Percentiles rank a stretch among this genome's conserved stretches.
Conservation (phyloP, 64 coral and sea anemone genomes). For the Exaiptasia diaphana region DNA sequence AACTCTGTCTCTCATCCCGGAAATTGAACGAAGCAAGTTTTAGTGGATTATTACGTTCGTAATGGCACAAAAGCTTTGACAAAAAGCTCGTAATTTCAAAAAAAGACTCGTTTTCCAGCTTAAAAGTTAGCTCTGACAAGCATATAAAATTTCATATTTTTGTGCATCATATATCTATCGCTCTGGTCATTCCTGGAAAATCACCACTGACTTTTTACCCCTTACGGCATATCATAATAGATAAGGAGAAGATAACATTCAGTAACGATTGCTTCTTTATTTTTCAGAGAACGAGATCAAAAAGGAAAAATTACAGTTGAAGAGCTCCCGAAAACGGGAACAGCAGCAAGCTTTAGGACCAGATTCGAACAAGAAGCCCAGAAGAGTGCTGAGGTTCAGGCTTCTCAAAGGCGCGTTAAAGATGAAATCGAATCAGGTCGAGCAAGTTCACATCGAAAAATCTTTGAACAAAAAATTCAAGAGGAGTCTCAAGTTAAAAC, state of each 20-base stretch:
- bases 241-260: too few species aligned
- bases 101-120: too few species aligned
- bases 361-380: constrained; percentile 54
- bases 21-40: too few species aligned
- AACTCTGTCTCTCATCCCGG: too few species aligned
- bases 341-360: constrained; percentile 28
- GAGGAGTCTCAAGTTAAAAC: constrained; percentile 3
- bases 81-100: too few species aligned
- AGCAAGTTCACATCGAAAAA: constrained; percentile 24
- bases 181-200: too few species aligned
- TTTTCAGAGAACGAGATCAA: background rate
- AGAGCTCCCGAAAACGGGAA: constrained; percentile 23
- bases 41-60: too few species aligned
- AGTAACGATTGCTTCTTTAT: background rate
- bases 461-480: constrained; percentile 33
- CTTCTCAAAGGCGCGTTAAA: background rate
- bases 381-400: constrained; percentile 11
- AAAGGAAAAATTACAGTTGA: constrained; percentile 30
- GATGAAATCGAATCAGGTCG: constrained; percentile 11
- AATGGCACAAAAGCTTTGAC: too few species aligned
- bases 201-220: too few species aligned
- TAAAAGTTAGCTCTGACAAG: too few species aligned
- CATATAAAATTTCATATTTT: too few species aligned
- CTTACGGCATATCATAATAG: too few species aligned
- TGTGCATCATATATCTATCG: background rate